phyloP scores from a whole-genome alignment of 2,797 vertebrate genomes.

The Chrosomus eos region DNA sequence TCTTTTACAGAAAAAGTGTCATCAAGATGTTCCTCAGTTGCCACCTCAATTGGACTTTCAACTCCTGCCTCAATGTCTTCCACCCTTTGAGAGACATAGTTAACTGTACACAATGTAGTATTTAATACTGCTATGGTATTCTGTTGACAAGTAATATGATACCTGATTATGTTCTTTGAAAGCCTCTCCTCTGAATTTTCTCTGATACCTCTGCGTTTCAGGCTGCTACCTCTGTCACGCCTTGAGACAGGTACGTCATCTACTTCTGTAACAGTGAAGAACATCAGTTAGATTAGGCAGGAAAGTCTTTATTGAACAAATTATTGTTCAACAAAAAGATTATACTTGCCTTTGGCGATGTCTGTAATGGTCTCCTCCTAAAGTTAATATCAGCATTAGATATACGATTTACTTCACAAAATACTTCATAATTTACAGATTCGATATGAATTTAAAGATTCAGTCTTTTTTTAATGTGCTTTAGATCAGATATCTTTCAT shows the following conservation, averaged over 20 bases:
- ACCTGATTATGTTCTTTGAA: conserved; percentile 66
- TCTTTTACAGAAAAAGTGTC: background rate
- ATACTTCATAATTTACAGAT: background rate
- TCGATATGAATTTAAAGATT: background rate
- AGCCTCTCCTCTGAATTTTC: conserved; percentile 55
- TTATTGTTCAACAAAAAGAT: background rate
- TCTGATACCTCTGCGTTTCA: conserved; percentile 67
- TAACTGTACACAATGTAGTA: background rate
- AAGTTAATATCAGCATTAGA: background rate
- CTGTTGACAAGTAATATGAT: background rate
- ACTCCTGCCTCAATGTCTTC: conserved; percentile 60
- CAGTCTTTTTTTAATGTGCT: no score
- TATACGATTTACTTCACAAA: background rate
- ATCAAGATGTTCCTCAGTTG: background rate
- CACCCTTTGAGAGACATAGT: conserved; percentile 59
- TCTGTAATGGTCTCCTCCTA: conserved; percentile 66
- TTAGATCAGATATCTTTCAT: background rate
- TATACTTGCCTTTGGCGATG: conserved; percentile 59
- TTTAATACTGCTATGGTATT: background rate
- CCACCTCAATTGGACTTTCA: conserved; percentile 28
- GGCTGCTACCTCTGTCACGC: conserved; percentile 67
- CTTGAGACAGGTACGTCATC: conserved; percentile 57
- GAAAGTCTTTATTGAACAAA: background rate
- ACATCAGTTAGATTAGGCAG: background rate
- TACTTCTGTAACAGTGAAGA: conserved; percentile 61